Evolutionary conservation across 2,888 invertebrate genomes (phyloP), one percentile per base, ranked within the genome.

Genomic region (Machimus atricapillus): DNA sequence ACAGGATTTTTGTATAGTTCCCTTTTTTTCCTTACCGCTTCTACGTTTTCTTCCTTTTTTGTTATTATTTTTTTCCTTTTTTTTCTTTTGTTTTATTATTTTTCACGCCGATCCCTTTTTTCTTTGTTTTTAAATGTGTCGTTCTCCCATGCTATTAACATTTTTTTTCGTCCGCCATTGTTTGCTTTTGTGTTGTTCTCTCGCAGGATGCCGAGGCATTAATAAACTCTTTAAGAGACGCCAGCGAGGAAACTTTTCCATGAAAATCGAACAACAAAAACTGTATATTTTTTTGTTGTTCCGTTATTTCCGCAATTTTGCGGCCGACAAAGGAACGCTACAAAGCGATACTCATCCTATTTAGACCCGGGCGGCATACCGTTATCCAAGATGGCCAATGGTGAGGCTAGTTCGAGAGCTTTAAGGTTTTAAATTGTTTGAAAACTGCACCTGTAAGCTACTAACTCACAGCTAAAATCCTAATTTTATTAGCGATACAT

Each of bases 161-260:
- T 52, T 52, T 52, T 81, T n/a, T 46, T 46, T 56, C 52, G 40
- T 83, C 83, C 83, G 83, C 83, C 83, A 83, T 83, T 83, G 83
- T 83, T 83, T 83, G 73, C 73, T 83, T 83, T 81, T 73, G 43
- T 83, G 83, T 73, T 83, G 83, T 83, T 40, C 66, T 83, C 66
- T 73, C 83, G 19, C 40, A 40, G 66, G 73, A 66, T 83, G 34
- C 37, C 14, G 73, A 19, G 9, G 58, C 83, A 83, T 83, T 83
- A 83, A 83, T 81, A 56, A 56, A 81, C 40, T 52, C 81, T 81
- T 81, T 56, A 52, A 81, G 43, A 56, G 81, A 5, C 56, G 31
- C 37, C 52, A 14, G 23, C 43, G 66, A 46, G 23, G 81, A 52
- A 6, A 66, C 12, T 78, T 81, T 81, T 52, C 31, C 81, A 16